Base-by-base conservation (phyloP, 2,888 invertebrate species). In the Rhamphomyia laevipes region DNA sequence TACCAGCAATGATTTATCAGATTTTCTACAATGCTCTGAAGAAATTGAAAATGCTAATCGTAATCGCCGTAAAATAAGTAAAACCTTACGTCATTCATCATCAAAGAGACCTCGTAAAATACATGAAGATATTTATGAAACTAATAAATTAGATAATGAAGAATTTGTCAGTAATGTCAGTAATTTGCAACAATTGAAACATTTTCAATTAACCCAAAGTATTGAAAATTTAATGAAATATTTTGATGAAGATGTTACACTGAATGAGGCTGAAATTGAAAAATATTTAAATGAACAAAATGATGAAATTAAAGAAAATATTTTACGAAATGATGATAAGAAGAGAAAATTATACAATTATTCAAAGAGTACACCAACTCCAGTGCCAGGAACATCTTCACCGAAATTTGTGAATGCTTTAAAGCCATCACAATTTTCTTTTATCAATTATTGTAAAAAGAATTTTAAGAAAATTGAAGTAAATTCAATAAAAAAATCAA, bases 191-290 rank as follows among this genome's bases (percentile, higher is more conserved):
- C 27, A 52, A 0, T 55, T 43, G 1, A 62, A 57, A n/a, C 59
- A 58, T 23, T 47, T 61, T 45, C 59, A 43, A 11, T 17, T 61
- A 17, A 58, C 62, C 17, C 49, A 53, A 0, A 63, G 62, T 53
- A 60, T 66, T 43, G 62, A 62, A 42, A 53, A 63, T 49, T 53
- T 67, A 0, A 57, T 66, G 57, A 61, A 59, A 33, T 68, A 65
- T 48, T 67, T 66, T 27, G 61, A 61, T 43, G 63, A 67, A 47
- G 63, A 67, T 17, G 60, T 65, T 0, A 48, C 54, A 9, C 56
- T 59, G 0, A 47, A 46, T 10, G 54, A 50, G 7, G 9, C 4
- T 23, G 37, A n/a, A 46, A 43, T 9, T 43, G 18, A 27, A 9
- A 27, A 27, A 27, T 7, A 7, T 27, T 27, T 27, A 27, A 27